These are phyloP conservation scores for Eonycteris spelaea DNA, from an alignment of 2,113 vertebrate genomes.

Conservation along the genomic window DNA sequence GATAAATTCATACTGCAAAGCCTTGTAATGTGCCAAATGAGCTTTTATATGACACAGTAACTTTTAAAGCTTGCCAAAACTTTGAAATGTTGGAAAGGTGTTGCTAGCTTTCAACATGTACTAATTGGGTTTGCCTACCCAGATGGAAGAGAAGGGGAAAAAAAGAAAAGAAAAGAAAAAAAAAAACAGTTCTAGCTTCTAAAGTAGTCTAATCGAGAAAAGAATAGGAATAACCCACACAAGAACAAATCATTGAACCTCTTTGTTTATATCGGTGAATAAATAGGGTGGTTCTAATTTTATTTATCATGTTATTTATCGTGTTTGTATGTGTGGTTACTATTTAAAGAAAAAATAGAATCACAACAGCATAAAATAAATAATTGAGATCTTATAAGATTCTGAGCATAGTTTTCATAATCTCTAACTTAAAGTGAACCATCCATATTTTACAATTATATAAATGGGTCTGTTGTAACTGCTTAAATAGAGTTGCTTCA, in stretches of 20 bases:
- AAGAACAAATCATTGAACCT: slow-evolving; percentile 21
- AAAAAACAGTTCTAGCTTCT: slow-evolving; percentile 56
- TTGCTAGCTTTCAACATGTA: slow-evolving; percentile 83
- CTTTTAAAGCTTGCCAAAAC: slow-evolving; percentile 79
- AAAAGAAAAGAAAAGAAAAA: background rate
- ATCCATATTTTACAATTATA: slow-evolving; percentile 53
- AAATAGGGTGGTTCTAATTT: background rate
- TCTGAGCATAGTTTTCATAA: background rate
- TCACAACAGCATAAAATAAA: background rate
- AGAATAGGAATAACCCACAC: slow-evolving; percentile 16
- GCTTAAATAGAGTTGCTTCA: slow-evolving; percentile 2
- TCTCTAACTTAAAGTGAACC: slow-evolving; percentile 59
- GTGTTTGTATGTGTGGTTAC: background rate
- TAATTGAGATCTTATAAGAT: background rate
- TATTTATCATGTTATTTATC: background rate
- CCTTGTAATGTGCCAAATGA: slow-evolving; percentile 61
- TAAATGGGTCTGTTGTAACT: slow-evolving; percentile 22
- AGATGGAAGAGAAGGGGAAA: slow-evolving; percentile 71
- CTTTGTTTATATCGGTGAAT: slow-evolving; percentile 19
- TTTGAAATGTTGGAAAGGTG: slow-evolving; percentile 73
- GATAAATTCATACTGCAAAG: slow-evolving; percentile 71
- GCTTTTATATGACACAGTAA: slow-evolving; percentile 78
- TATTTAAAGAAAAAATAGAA: slow-evolving; percentile 21
- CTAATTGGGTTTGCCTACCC: slow-evolving; percentile 82
- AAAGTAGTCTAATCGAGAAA: slow-evolving; percentile 46